These are phyloP conservation scores for Atlantisia rogersi DNA, from an alignment of 2,113 vertebrate species.

Conservation along the genomic window DNA sequence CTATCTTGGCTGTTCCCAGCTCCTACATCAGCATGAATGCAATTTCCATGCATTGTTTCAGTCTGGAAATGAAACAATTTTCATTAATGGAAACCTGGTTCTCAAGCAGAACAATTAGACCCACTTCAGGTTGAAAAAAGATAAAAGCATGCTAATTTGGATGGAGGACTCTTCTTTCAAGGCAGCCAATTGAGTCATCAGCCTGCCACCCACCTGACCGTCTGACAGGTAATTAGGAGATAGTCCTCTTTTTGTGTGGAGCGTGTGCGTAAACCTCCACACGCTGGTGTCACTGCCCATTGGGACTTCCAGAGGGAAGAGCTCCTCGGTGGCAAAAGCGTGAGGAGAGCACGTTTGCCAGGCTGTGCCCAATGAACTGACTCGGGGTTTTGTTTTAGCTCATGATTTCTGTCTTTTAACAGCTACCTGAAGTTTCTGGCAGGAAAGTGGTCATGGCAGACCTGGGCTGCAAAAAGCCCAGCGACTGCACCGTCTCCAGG, in stretches of 20 bases:
- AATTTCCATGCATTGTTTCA: slow-evolving; percentile 78
- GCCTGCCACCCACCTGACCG: slow-evolving; percentile 78
- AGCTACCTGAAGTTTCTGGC: slow-evolving; percentile 61
- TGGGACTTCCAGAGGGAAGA: slow-evolving; percentile 69
- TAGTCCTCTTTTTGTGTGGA: slow-evolving; percentile 68
- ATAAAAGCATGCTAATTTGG: slow-evolving; percentile 86
- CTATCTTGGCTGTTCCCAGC: slow-evolving; percentile 47
- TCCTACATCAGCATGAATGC: slow-evolving; percentile 61
- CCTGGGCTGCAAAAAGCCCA: slow-evolving; percentile 53
- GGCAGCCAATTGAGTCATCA: slow-evolving; percentile 79
- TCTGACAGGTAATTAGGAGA: slow-evolving; percentile 81
- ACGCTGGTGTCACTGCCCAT: slow-evolving; percentile 74
- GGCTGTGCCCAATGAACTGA: not conserved
- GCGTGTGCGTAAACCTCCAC: slow-evolving; percentile 70
- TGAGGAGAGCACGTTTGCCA: not conserved
- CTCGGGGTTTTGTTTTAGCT: not conserved
- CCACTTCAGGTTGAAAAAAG: slow-evolving; percentile 82
- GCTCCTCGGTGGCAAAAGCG: slow-evolving; percentile 55
- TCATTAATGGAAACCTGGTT: slow-evolving; percentile 84
- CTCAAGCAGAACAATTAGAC: slow-evolving; percentile 83
- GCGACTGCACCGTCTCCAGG: slow-evolving; percentile 82
- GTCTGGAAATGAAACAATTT: slow-evolving; percentile 80
- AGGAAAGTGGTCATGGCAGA: slow-evolving; percentile 63
- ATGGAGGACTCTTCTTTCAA: slow-evolving; percentile 82
- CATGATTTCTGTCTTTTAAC: slow-evolving; percentile 43